phyloP scores from a whole-genome alignment of 2,888 invertebrate species.

The Drosophila leonis region DNA sequence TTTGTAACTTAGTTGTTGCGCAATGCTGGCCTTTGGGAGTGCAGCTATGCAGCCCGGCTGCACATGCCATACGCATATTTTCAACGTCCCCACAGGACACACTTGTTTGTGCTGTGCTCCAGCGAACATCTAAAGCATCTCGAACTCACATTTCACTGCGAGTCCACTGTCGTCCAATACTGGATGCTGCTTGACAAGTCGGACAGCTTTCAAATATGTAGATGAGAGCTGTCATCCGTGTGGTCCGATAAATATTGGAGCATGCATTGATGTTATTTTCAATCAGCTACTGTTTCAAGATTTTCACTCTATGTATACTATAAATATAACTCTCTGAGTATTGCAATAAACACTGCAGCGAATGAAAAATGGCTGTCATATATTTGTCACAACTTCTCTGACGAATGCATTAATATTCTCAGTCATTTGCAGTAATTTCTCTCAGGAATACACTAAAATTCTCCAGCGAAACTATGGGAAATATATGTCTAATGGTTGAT shows the following conservation, averaged over 20 bases:
- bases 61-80: background rate
- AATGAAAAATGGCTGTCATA: background rate
- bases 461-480: too few species aligned
- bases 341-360: background rate
- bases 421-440: background rate
- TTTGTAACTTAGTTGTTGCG: background rate
- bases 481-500: too few species aligned
- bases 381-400: background rate
- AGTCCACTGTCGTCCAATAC: background rate
- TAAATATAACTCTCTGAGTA: background rate
- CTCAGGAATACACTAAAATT: background rate
- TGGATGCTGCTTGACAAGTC: background rate
- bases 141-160: background rate
- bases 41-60: background rate
- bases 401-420: background rate
- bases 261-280: too few species aligned
- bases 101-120: background rate
- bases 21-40: background rate
- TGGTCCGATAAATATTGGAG: background rate
- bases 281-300: background rate
- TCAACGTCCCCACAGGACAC: too few species aligned
- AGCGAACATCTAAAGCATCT: background rate
- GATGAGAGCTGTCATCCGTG: conserved; percentile 6
- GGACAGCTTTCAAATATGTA: conserved; percentile 9
- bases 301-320: too few species aligned